Evolutionary conservation across 30 jellyfish, hydroid and myxozoan genomes (phyloP), one percentile per base, ranked within the genome.

Genomic region (Catostylus mosaicus): DNA sequence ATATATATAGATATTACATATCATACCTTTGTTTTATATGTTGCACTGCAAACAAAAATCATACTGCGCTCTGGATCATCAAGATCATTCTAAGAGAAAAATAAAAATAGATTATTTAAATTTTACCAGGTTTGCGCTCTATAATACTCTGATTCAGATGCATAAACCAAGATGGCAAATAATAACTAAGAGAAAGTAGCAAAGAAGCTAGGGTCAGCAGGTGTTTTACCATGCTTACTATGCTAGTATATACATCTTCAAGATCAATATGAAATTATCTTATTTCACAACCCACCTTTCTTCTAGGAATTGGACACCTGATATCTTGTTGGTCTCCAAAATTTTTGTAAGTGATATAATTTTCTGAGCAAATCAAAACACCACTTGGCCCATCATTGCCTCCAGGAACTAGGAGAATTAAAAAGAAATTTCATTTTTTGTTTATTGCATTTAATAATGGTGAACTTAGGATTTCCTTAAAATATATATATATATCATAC

Each of bases 351-450:
- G 96, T 90, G 30, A 94, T 68, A 82, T 88, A 94, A 78, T 94
- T 94, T 73, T 94, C 99, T 22, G 96, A 94, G 89, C 99, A 94
- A 57, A 94, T 87, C 64, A 94, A 59, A 46, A 94, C 97, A 35
- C 99, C 99, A 84, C 99, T 89, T 6, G 99, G 98, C 20, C 99
- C 99, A 77, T 94, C 99, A 36, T 85, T 84, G 22, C 99, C 97
- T 51, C 99, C 98, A 78, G 99, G 99, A 43, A 94, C 99, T 89
- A 52, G 0, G 36, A 68, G 30, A 16, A 50, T 50, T 50, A 18
- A 50, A 4, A 50, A 50, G 14, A 6, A 50, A n/a, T n/a, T n/a
- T n/a, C n/a, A n/a, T n/a, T n/a, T n/a, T n/a, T n/a, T n/a, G n/a
- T n/a, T n/a, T n/a, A n/a, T n/a, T n/a, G n/a, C n/a, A n/a, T n/a